Evolutionary conservation across 2,888 invertebrate genomes (phyloP).

Genomic region (Rotaria socialis): DNA sequence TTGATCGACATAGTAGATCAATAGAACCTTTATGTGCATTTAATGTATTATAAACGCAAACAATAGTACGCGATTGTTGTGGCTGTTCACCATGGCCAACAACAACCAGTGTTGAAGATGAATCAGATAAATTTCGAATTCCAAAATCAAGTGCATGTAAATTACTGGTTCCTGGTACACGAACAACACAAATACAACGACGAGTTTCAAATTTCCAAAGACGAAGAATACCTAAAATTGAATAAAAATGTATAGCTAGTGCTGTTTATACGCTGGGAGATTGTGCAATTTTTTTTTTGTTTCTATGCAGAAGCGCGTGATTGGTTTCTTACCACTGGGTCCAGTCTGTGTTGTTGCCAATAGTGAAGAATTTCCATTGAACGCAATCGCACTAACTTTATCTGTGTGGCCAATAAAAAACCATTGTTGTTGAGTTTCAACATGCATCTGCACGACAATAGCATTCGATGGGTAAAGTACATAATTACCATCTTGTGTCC

Average conservation of each 20-base stretch:
- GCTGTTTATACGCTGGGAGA: too few species aligned
- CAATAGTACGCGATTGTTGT: slow-evolving; percentile 49
- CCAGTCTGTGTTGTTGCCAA: slow-evolving; percentile 59
- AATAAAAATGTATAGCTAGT: neutral
- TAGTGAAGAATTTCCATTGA: slow-evolving; percentile 53
- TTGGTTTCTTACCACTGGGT: slow-evolving; percentile 50
- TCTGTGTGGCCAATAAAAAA: slow-evolving; percentile 60
- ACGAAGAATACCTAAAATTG: slow-evolving; percentile 50
- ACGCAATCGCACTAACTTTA: slow-evolving; percentile 56
- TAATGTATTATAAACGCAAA: slow-evolving; percentile 49
- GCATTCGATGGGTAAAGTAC: slow-evolving; percentile 59
- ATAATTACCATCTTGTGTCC: slow-evolving; percentile 54
- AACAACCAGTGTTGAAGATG: neutral
- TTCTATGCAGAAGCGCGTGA: too few species aligned
- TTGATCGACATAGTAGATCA: slow-evolving; percentile 56
- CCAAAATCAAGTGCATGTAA: slow-evolving; percentile 24
- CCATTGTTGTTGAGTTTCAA: slow-evolving; percentile 55
- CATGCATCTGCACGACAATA: slow-evolving; percentile 56
- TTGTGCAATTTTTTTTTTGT: too few species aligned
- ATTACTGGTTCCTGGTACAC: slow-evolving; percentile 35
- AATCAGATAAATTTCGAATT: neutral
- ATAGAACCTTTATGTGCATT: slow-evolving; percentile 51
- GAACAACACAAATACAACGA: slow-evolving; percentile 51
- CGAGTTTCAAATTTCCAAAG: slow-evolving; percentile 55
- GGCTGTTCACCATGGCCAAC: slow-evolving; percentile 53